These are phyloP conservation scores for Grus americana DNA, from an alignment of 2,113 vertebrate species.

Conservation along the genomic window DNA sequence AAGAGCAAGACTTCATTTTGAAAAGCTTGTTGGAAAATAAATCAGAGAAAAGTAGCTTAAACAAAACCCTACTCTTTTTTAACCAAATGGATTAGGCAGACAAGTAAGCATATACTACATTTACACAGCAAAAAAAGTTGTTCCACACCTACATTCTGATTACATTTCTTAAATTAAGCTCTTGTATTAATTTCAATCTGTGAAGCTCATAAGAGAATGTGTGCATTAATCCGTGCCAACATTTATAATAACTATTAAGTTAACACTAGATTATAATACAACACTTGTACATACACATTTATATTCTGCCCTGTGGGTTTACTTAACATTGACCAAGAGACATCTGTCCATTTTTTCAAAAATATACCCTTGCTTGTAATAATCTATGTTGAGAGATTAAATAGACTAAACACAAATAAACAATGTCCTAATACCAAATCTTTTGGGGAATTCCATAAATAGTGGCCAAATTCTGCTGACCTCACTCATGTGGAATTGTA, in stretches of 20 bases:
- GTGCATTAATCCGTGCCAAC: constrained; percentile 28
- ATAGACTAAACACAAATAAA: not conserved
- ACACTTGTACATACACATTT: constrained; percentile 5
- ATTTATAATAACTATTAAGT: constrained; percentile 53
- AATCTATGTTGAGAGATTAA: not conserved
- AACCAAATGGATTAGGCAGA: constrained; percentile 6
- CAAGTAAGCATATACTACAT: not conserved
- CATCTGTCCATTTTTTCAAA: not conserved
- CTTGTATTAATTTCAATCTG: constrained; percentile 23
- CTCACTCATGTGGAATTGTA: not conserved
- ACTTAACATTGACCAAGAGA: not conserved
- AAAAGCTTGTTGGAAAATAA: not conserved
- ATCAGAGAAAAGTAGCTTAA: constrained; percentile 15
- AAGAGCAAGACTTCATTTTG: constrained; percentile 4
- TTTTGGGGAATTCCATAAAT: not conserved
- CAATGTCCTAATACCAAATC: not conserved
- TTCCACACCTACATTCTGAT: constrained; percentile 19
- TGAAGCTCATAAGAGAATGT: constrained; percentile 40
- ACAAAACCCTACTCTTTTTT: not conserved
- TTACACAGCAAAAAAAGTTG: constrained; percentile 27
- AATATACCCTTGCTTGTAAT: not conserved
- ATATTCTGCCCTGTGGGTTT: not conserved
- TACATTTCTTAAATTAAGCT: constrained; percentile 38
- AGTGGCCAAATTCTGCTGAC: not conserved
- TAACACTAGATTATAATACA: constrained; percentile 17